Percentiles rank a stretch among this genome's conserved stretches.
Evolutionary conservation across 2,888 invertebrate genomes (phyloP).

Genomic region (Harpalus rufipes): DNA sequence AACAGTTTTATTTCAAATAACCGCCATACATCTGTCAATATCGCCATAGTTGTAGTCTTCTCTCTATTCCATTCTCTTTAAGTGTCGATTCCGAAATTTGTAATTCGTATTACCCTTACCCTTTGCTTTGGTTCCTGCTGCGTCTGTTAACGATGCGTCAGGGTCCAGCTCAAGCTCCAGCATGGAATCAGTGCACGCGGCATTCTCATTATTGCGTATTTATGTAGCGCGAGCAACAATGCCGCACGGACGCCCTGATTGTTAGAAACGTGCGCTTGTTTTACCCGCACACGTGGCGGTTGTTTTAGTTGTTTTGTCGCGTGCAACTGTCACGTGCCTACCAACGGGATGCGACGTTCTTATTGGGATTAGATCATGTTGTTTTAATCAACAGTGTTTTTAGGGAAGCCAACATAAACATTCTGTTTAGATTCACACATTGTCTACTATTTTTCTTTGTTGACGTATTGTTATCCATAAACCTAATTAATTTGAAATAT

Average conservation of each 20-base stretch:
- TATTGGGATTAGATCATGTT: background rate
- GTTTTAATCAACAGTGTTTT: background rate
- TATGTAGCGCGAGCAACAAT: slow-evolving; percentile 69
- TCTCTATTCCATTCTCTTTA: too few relatives aligned
- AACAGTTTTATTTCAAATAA: too few relatives aligned
- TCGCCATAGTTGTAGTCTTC: too few relatives aligned
- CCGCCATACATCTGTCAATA: too few relatives aligned
- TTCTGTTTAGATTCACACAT: background rate
- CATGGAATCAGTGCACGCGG: slow-evolving; percentile 54
- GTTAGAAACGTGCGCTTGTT: slow-evolving; percentile 63
- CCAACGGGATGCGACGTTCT: background rate
- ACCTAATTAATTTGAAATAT: too few relatives aligned
- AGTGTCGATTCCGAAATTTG: too few relatives aligned
- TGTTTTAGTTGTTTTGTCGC: slow-evolving; percentile 55
- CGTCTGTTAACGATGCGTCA: background rate
- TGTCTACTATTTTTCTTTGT: background rate
- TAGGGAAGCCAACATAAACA: background rate
- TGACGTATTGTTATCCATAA: background rate
- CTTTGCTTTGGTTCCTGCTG: background rate
- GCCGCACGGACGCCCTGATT: slow-evolving; percentile 61
- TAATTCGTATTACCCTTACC: too few relatives aligned
- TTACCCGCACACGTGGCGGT: slow-evolving; percentile 61
- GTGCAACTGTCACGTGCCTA: background rate
- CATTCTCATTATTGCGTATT: slow-evolving; percentile 70
- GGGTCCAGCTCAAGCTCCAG: too few relatives aligned